Percentiles rank a stretch among this genome's conserved stretches.
phyloP scores from a whole-genome alignment of 2,888 invertebrate species.

The Acrocyrtus sp. region DNA sequence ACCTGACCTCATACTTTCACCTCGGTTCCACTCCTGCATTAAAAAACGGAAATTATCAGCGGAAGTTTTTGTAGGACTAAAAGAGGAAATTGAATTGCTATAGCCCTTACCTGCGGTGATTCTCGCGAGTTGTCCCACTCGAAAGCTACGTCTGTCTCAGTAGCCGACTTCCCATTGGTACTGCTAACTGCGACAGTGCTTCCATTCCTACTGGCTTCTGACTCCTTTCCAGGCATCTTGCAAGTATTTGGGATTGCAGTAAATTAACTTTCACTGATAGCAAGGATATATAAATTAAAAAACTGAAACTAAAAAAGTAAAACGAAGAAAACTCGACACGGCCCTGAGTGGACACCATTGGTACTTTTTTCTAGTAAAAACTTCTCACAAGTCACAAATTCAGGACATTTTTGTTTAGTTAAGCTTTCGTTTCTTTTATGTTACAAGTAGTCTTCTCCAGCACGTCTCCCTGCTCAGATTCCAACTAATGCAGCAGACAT shows the following conservation, averaged over 20 bases:
- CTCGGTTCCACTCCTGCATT: conserved; percentile 44
- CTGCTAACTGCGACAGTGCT: conserved; percentile 13
- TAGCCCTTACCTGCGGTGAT: conserved; percentile 43
- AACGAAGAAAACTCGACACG: not conserved
- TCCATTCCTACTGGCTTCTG: conserved; percentile 27
- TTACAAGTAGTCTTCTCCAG: too few relatives aligned
- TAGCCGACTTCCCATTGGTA: conserved; percentile 7
- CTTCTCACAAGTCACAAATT: too few relatives aligned
- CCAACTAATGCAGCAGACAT: too few relatives aligned
- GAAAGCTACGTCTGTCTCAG: conserved; percentile 35
- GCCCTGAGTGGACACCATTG: conserved; percentile 27
- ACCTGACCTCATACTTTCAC: conserved; percentile 52
- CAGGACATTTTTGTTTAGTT: too few relatives aligned
- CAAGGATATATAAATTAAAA: not conserved
- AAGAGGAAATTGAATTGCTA: not conserved
- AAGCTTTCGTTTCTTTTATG: too few relatives aligned
- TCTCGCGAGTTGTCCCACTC: conserved; percentile 50
- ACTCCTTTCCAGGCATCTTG: conserved; percentile 29
- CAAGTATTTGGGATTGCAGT: not conserved
- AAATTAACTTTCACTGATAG: not conserved
- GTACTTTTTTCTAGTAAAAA: too few relatives aligned
- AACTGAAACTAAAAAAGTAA: conserved; percentile 19
- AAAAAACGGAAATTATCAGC: not conserved
- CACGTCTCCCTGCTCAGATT: too few relatives aligned
- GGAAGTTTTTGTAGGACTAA: not conserved